These are phyloP conservation scores for Lordiphosa mommai DNA, from an alignment of 1,140 invertebrate genomes.

Conservation along the genomic window DNA sequence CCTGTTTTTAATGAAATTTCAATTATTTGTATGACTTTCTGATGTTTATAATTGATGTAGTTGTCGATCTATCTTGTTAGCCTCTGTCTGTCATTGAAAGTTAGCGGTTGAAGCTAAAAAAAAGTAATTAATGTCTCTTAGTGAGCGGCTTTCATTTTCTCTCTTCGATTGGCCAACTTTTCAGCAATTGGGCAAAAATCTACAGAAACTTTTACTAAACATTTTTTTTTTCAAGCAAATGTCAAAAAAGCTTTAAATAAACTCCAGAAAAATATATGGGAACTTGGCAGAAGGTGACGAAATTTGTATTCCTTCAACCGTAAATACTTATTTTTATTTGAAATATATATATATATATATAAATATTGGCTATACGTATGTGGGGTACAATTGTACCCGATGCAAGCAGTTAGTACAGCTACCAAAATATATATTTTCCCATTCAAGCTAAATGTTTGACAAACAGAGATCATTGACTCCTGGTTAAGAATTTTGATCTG, in stretches of 20 bases:
- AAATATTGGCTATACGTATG: too few relatives aligned
- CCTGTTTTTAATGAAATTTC: slow-evolving; percentile 16
- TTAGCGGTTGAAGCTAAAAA: slow-evolving; percentile 26
- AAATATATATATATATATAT: too few relatives aligned
- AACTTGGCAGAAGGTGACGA: slow-evolving; percentile 1
- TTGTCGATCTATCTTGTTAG: slow-evolving; percentile 26
- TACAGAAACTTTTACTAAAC: slow-evolving; percentile 20
- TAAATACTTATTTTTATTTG: too few relatives aligned
- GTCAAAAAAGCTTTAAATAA: slow-evolving; percentile 21
- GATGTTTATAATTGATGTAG: slow-evolving; percentile 35
- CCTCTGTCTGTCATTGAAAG: slow-evolving; percentile 15
- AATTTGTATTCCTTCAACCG: too few relatives aligned
- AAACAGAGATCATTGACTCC: too few relatives aligned
- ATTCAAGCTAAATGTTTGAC: too few relatives aligned
- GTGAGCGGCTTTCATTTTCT: slow-evolving; percentile 14
- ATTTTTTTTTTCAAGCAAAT: slow-evolving; percentile 32
- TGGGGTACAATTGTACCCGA: too few relatives aligned
- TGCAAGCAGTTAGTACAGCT: too few relatives aligned
- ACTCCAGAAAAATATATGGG: slow-evolving; percentile 14
- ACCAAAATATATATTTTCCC: too few relatives aligned
- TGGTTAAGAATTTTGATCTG: too few relatives aligned
- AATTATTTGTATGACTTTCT: slow-evolving; percentile 46
- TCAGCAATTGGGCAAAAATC: slow-evolving; percentile 30
- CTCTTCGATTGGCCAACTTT: slow-evolving; percentile 32
- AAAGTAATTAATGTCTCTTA: slow-evolving; percentile 61